Evolutionary conservation across 2,113 vertebrate genomes (phyloP).

Genomic region (Prionailurus bengalensis): DNA sequence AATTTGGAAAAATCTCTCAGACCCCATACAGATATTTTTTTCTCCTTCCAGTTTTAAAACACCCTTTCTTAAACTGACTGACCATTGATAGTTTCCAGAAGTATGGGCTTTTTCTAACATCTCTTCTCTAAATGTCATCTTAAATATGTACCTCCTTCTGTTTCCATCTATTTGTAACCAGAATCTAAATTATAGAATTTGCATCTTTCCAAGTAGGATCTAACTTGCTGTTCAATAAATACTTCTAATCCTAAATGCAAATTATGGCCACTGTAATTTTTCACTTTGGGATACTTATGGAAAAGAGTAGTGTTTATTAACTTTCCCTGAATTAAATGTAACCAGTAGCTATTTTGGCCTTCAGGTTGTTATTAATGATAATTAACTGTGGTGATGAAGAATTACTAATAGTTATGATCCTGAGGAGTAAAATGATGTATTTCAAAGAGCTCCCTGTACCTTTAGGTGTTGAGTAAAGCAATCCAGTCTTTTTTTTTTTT

Average conservation of each 20-base stretch:
- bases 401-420: conserved; percentile 58
- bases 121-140: conserved; percentile 63
- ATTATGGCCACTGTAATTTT: conserved; percentile 69
- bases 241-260: conserved; percentile 68
- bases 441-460: conserved; percentile 28
- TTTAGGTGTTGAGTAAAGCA: conserved; percentile 45
- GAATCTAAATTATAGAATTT: conserved; percentile 70
- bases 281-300: conserved; percentile 59
- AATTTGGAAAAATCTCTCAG: conserved; percentile 33
- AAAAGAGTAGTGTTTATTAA: conserved; percentile 75
- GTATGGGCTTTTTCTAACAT: conserved; percentile 22
- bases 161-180: conserved; percentile 63
- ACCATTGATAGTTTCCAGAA: conserved; percentile 54
- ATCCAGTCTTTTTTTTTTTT: conserved; percentile 16
- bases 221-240: conserved; percentile 59
- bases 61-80: conserved; percentile 38
- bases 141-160: conserved; percentile 65
- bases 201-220: conserved; percentile 45
- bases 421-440: conserved; percentile 44
- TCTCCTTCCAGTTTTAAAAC: conserved; percentile 31
- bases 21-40: not conserved
- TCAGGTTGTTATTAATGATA: conserved; percentile 62
- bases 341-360: conserved; percentile 46
- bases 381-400: conserved; percentile 68
- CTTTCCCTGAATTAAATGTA: conserved; percentile 68